A percentile compares a stretch with the other conserved stretches of the same genome.
phyloP scores from a whole-genome alignment of 2,888 invertebrate genomes.

The Rhyacophila evoluta region DNA sequence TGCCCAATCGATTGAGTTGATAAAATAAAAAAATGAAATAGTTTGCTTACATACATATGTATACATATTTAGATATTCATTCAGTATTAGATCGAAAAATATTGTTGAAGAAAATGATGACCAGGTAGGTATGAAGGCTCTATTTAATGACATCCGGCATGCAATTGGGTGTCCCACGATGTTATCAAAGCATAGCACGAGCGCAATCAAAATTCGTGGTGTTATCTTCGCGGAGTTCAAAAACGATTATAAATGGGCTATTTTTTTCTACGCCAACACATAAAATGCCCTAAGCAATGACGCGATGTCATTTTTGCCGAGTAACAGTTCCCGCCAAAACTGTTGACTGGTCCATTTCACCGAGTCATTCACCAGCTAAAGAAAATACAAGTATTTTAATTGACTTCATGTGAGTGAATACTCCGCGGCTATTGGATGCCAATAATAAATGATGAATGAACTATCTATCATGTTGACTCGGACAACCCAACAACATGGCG shows the following conservation, averaged over 20 bases:
- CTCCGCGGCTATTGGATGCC: background rate
- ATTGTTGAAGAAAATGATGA: too few relatives aligned
- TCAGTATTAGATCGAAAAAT: too few relatives aligned
- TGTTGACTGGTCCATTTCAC: background rate
- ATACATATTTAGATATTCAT: too few relatives aligned
- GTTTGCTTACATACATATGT: too few relatives aligned
- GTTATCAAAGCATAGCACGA: background rate
- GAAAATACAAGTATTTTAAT: slow-evolving; percentile 7
- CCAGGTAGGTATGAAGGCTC: too few relatives aligned
- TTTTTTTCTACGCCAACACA: background rate
- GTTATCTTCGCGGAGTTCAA: background rate
- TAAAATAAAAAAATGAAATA: too few relatives aligned
- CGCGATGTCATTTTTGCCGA: background rate
- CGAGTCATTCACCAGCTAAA: background rate
- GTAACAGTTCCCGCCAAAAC: slow-evolving; percentile 10
- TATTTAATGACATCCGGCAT: too few relatives aligned
- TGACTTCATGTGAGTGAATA: slow-evolving; percentile 12
- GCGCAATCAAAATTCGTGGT: background rate
- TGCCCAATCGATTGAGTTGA: too few relatives aligned
- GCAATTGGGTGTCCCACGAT: too few relatives aligned
- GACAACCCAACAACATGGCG: background rate
- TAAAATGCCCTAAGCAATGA: background rate
- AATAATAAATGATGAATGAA: slow-evolving; percentile 5
- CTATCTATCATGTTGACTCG: slow-evolving; percentile 13
- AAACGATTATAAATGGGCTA: background rate